Evolutionary conservation across 1,140 invertebrate genomes (phyloP), one percentile per base, ranked within the genome.

Genomic region (Nebria ingens): DNA sequence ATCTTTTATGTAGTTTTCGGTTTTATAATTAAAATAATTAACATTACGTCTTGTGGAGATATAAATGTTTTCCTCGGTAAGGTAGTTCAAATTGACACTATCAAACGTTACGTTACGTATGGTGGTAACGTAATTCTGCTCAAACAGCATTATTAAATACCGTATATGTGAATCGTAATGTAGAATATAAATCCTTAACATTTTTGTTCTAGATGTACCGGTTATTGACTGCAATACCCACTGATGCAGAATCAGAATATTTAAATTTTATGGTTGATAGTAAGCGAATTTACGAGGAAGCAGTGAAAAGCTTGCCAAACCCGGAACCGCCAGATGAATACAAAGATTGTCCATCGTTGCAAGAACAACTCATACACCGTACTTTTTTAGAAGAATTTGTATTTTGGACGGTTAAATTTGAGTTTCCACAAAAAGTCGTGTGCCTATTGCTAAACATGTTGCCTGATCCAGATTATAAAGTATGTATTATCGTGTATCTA

Each of bases 341-440:
- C 61, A 75, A 78, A 19, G 86, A 91, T 72, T 81, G 89, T 63
- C 84, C 87, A n/a, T 87, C 88, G 1, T 69, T 94, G 20, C 84
- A 86, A 65, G 83, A 86, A 58, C 79, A 83, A 4, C 72, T 96
- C 2, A 79, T 84, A 19, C 93, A 97, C 73, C 83, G 80, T 50
- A 95, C 89, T 0, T 86, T 98, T 61, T 76, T 98, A 17, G 93
- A 97, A 71, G 94, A 98, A 75, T 80, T 98, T 53, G 89, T 98
- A 59, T 98, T 98, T 75, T 98, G 95, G 94, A 96, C 91, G 17
- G 91, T 97, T 20, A 91, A 91, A 68, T 96, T 90, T 73, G 93
- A 98, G 73, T 98, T 98, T 75, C 94, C 94, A 1, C 91, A 97
- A 72, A 96, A 95, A 65, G 79, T 98, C 29, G 93, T 97, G 11